Percentiles rank a stretch among this genome's conserved stretches.
Conservation (phyloP, 2,113 vertebrate species). For the Tachysurus fulvidraco region DNA sequence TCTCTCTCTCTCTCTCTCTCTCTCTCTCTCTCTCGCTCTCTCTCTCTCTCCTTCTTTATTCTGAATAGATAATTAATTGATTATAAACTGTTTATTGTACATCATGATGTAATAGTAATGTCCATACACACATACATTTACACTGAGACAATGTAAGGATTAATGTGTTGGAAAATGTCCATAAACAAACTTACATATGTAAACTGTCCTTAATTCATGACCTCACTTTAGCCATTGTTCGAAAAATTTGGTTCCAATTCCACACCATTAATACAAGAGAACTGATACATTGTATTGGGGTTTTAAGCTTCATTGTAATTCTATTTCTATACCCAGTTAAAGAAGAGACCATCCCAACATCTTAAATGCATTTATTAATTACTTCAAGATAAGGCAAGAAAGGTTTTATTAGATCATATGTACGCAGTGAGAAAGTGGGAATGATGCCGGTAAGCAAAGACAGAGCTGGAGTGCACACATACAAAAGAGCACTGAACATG, state of each 20-base stretch:
- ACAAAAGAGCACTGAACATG: background rate
- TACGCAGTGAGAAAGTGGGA: background rate
- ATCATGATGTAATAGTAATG: background rate
- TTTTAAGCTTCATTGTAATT: background rate
- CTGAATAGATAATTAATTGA: background rate
- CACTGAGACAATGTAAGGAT: background rate
- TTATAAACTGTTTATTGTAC: background rate
- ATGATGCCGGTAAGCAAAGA: background rate
- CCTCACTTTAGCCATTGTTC: background rate
- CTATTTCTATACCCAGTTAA: background rate
- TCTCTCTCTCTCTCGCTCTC: background rate
- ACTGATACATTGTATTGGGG: background rate
- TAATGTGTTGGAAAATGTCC: background rate
- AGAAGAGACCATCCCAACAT: background rate
- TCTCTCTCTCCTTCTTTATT: background rate
- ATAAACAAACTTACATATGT: background rate
- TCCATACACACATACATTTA: background rate
- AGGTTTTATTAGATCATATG: constrained; percentile 10
- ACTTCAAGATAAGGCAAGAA: background rate
- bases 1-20: background rate
- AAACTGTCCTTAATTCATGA: background rate
- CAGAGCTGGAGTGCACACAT: background rate
- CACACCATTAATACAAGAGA: background rate
- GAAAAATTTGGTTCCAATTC: background rate
- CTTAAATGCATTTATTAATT: constrained; percentile 10